Base-by-base conservation (phyloP, 1,140 invertebrate genomes). In the Drosophila azteca region DNA sequence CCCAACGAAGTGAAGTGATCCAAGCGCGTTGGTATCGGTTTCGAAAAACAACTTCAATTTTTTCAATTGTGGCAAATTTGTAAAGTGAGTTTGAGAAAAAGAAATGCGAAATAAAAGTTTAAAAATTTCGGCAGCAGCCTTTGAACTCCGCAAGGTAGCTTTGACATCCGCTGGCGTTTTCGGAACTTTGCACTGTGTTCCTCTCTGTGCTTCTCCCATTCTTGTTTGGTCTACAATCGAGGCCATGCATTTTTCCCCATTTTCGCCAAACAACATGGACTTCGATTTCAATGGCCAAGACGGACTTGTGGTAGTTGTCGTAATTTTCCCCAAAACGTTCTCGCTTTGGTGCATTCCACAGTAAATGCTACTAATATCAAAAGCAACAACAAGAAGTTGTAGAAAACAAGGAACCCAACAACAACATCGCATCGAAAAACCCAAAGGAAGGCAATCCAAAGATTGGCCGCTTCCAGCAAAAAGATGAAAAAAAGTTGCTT, bases 311-410 rank as follows among this genome's bases (percentile, higher is more conserved):
- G 71, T 64, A 29, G 45, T 45, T 70, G 63, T 77, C 69, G 67
- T 87, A 76, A 77, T 81, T 88, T 88, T 82, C 79, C 59, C 59
- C 78, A 68, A 87, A 88, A 83, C 79, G 84, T 87, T 87, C 83
- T 87, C 83, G 83, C 83, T 88, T 79, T 88, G 81, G 85, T 88
- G 83, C 83, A 87, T 87, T 87, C 83, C 83, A 83, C 79, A 87
- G 79, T 87, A 87, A 87, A 87, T 87, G 83, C 83, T 87, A 87
- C 83, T 88, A 87, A 87, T 88, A 87, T 83, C 77, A 83, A 84
- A 79, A 60, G 54, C 60, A 73, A 64, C 74, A 73, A 50, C 60
- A 67, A 44, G 59, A 64, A 60, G 71, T 75, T 64, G 71, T 70
- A 55, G 71, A 39, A 39, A 39, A 39, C 35, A 39, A 39, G 31